phyloP scores from a whole-genome alignment of 2,797 vertebrate species.

The Pseudochromis fuscus region DNA sequence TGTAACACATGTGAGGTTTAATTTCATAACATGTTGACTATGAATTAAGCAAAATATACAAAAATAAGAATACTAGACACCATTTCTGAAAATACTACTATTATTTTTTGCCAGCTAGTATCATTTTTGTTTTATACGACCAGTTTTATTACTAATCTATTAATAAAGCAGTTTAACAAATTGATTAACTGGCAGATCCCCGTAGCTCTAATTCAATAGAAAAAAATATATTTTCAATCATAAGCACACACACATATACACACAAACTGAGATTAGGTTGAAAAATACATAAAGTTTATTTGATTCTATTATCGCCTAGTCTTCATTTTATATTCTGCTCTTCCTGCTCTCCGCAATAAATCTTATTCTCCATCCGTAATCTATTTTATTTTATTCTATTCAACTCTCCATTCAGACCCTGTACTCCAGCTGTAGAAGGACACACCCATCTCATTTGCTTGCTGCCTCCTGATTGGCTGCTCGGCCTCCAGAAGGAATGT shows the following conservation, averaged over 20 bases:
- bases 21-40: background rate
- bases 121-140: too few species aligned
- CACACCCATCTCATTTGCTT: slow-evolving; percentile 75
- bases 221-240: background rate
- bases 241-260: background rate
- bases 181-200: background rate
- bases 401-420: slow-evolving; percentile 84
- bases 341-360: background rate
- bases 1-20: too few species aligned
- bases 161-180: background rate
- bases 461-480: slow-evolving; percentile 60
- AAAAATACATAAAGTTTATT: too few species aligned
- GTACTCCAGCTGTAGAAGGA: slow-evolving; percentile 81
- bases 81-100: too few species aligned
- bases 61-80: too few species aligned
- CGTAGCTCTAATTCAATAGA: background rate
- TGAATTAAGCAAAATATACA: background rate
- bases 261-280: too few species aligned
- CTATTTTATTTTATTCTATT: slow-evolving; percentile 46
- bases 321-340: background rate
- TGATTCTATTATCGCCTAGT: background rate
- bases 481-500: slow-evolving; percentile 68
- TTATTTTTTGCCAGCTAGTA: too few species aligned
- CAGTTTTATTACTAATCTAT: too few species aligned
- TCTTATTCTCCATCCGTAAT: background rate